phyloP scores from a whole-genome alignment of 2,888 invertebrate species.

The Nomada lathburiana region DNA sequence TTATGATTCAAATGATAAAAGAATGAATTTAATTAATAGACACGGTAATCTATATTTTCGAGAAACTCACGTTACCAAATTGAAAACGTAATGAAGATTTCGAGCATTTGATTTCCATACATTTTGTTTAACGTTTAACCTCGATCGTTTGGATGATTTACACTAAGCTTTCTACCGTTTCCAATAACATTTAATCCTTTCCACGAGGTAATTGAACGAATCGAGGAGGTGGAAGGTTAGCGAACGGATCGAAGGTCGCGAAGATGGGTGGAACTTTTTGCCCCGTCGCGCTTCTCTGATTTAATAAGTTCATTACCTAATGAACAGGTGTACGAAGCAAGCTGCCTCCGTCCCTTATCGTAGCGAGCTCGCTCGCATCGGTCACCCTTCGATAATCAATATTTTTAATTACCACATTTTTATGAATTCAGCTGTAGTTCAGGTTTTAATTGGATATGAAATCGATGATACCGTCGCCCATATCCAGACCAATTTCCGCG shows the following conservation, averaged over 20 bases:
- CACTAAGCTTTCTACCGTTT: conserved; percentile 68
- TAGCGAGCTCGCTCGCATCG: conserved; percentile 46
- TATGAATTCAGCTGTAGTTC: conserved; percentile 75
- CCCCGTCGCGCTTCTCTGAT: conserved; percentile 75
- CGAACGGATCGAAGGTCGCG: conserved; percentile 42
- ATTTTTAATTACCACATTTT: conserved; percentile 82
- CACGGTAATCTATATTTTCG: no score
- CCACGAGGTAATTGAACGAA: conserved; percentile 76
- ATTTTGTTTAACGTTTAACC: conserved; percentile 31
- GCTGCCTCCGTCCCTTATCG: conserved; percentile 18
- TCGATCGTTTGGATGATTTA: conserved; percentile 27
- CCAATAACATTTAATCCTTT: conserved; percentile 77
- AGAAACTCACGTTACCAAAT: not conserved
- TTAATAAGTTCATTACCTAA: conserved; percentile 84
- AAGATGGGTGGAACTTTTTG: conserved; percentile 66
- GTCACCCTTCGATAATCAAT: conserved; percentile 80
- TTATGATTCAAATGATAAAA: no score
- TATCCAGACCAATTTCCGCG: conserved; percentile 57
- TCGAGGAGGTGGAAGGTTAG: conserved; percentile 48
- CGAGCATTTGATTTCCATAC: not conserved
- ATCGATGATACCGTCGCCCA: conserved; percentile 65
- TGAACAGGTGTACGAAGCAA: conserved; percentile 80
- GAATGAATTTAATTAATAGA: no score
- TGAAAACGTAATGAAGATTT: not conserved
- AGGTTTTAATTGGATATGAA: conserved; percentile 76